These are phyloP conservation scores for Cynodonichthys magdalenae DNA, from an alignment of 2,797 vertebrate species.

Conservation along the genomic window DNA sequence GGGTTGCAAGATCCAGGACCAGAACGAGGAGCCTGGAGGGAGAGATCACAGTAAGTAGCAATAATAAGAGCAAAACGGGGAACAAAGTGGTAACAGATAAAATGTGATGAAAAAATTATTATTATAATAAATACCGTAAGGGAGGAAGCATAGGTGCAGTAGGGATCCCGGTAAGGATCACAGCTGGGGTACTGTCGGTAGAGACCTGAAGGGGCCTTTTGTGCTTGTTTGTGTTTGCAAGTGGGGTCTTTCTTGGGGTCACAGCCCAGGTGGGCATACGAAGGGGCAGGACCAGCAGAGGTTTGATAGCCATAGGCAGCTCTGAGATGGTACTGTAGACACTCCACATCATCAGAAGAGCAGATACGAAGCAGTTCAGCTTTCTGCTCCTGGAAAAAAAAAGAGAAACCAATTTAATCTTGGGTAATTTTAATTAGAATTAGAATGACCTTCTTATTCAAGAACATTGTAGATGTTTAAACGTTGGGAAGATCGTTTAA, in stretches of 20 bases:
- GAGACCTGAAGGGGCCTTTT: constrained; percentile 74
- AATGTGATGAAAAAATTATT: not conserved
- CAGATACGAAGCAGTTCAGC: constrained; percentile 82
- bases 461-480: not conserved
- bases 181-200: constrained; percentile 77
- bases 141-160: constrained; percentile 72
- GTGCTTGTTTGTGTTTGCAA: constrained; percentile 68
- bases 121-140: constrained; percentile 40
- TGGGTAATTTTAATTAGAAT: not conserved
- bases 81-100: not conserved
- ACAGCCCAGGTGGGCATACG: constrained; percentile 81
- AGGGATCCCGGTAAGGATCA: constrained; percentile 75
- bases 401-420: not conserved
- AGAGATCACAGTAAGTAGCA: constrained; percentile 9
- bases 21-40: constrained; percentile 61
- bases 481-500: too few relatives aligned
- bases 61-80: not conserved
- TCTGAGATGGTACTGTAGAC: constrained; percentile 83
- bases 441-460: not conserved
- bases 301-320: constrained; percentile 76
- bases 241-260: constrained; percentile 78
- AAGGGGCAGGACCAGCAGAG: constrained; percentile 66
- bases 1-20: constrained; percentile 82
- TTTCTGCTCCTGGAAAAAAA: constrained; percentile 73
- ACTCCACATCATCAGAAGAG: constrained; percentile 78